Conservation (phyloP, 2,888 invertebrate genomes). For the Heliconius sara region DNA sequence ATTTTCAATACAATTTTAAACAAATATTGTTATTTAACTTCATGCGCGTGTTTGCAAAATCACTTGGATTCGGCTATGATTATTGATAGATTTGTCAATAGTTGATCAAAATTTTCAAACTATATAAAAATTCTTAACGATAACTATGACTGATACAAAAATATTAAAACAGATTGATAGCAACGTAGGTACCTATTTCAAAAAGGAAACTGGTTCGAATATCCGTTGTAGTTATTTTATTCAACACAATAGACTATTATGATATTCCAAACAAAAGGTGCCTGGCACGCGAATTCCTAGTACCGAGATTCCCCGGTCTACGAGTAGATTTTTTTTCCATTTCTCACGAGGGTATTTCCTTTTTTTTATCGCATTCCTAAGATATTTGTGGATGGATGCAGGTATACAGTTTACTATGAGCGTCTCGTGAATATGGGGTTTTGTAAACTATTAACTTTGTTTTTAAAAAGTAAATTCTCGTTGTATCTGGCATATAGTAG, state of each 20-base stretch:
- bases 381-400: slow-evolving; percentile 77
- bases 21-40: too few species aligned
- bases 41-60: too few species aligned
- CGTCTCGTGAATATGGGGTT: neutral
- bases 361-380: slow-evolving; percentile 73
- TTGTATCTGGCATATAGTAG: too few species aligned
- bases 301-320: slow-evolving; percentile 77
- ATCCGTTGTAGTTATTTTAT: slow-evolving; percentile 30
- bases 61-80: too few species aligned
- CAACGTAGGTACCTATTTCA: neutral
- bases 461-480: neutral
- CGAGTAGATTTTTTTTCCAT: slow-evolving; percentile 68
- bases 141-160: neutral
- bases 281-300: slow-evolving; percentile 81
- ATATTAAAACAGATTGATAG: slow-evolving; percentile 2
- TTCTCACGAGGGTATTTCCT: slow-evolving; percentile 75
- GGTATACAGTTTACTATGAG: slow-evolving; percentile 55
- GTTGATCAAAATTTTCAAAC: too few species aligned
- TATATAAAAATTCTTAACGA: too few species aligned
- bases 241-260: slow-evolving; percentile 59
- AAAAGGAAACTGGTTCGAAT: slow-evolving; percentile 18
- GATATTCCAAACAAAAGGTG: slow-evolving; percentile 61
- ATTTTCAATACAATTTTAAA: too few species aligned
- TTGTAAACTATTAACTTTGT: neutral
- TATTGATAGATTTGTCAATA: too few species aligned